Evolutionary conservation across 2,888 invertebrate species (phyloP).

Genomic region (Macropis europaea): DNA sequence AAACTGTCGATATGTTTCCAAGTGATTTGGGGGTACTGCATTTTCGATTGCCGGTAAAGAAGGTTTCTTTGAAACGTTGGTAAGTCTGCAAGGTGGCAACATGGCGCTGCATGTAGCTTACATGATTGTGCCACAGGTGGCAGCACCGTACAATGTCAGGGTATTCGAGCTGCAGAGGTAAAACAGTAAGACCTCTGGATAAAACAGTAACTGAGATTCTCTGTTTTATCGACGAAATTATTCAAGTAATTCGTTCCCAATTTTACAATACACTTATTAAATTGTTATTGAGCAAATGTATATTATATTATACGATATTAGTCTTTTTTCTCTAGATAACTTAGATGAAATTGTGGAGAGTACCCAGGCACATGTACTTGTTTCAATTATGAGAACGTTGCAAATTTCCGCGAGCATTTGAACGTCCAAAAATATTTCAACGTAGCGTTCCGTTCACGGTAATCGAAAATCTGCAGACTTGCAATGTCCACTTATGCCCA

Average conservation of each 20-base stretch:
- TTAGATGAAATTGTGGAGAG: background rate
- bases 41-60: too few species aligned
- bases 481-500: background rate
- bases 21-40: too few species aligned
- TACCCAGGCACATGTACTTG: background rate
- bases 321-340: background rate
- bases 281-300: background rate
- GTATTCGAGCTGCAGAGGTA: background rate
- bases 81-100: too few species aligned
- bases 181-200: background rate
- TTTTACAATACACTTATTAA: background rate
- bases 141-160: background rate
- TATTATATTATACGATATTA: background rate
- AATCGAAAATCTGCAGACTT: conserved; percentile 10
- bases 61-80: too few species aligned
- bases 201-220: background rate
- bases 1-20: too few species aligned
- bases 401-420: background rate
- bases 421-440: background rate
- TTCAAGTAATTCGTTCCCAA: background rate
- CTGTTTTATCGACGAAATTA: conserved; percentile 4
- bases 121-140: background rate
- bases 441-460: background rate
- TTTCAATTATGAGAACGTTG: background rate
- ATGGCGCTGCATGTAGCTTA: too few species aligned